Evolutionary conservation across 2,888 invertebrate genomes (phyloP), one percentile per base, ranked within the genome.

Genomic region (Diarsia rubi): DNA sequence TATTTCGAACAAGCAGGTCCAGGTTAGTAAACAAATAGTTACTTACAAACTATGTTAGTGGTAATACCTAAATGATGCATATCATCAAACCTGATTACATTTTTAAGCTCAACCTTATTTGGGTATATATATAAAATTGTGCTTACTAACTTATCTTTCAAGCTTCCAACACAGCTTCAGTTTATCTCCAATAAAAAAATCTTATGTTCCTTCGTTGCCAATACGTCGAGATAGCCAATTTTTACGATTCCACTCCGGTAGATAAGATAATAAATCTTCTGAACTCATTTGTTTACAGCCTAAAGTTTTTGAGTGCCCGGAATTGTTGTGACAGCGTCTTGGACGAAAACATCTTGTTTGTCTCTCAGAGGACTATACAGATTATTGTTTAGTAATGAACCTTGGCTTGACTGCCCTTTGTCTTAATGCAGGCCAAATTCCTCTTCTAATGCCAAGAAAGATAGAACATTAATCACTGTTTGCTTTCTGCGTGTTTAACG

Each of bases 211-310:
- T 49, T n/a, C 37, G 21, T 80, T 68, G n/a, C 59, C 69, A 65
- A 82, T 86, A 69, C 45, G 45, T 71, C 14, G 67, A 72, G 68
- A 84, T 73, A 78, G 70, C 60, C 69, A 54, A 49, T 78, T 82
- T 85, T 84, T 80, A 80, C 80, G 76, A 86, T 73, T 70, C 74
- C 78, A 72, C 73, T 81, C 45, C 66, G 47, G 47, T 66, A 80
- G 80, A 78, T 79, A 78, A 78, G 52, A 54, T 73, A 82, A 81
- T 87, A 86, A 87, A 76, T 80, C 74, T 65, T 16, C 60, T 16
- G 66, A 78, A 84, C 77, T 88, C 83, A 85, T 88, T 88, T 87
- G 83, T 86, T 83, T 82, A 84, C 52, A 68, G 78, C 75, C 74
- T 60, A 69, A 88, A 88, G 79, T 87, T 88, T 82, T 79, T 83